Evolutionary conservation across 2,113 vertebrate genomes (phyloP).

Genomic region (Paraplagusia blochii): DNA sequence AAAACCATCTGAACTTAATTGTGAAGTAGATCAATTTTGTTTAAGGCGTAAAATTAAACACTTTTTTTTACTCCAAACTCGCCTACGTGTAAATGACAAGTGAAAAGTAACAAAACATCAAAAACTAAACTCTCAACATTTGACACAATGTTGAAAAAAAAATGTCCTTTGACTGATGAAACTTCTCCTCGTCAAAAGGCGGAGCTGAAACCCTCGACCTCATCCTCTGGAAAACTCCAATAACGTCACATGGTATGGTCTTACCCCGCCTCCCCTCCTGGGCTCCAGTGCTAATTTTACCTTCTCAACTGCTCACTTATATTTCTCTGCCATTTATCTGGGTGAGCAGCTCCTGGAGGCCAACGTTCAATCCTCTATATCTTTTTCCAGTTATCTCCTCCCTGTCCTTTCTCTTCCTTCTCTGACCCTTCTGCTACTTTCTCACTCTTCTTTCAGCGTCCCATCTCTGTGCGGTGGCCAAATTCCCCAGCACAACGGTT

Average conservation of each 20-base stretch:
- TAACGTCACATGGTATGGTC: neutral
- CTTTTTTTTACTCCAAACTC: too few species aligned
- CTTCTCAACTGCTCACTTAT: constrained; percentile 16
- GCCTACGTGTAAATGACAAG: too few species aligned
- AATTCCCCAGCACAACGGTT: constrained; percentile 57
- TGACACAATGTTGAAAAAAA: neutral
- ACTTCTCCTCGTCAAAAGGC: neutral
- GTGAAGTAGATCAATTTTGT: too few species aligned
- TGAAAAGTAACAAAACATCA: too few species aligned
- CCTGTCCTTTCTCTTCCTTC: constrained; percentile 40
- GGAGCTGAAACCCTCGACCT: neutral
- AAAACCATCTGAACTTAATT: too few species aligned
- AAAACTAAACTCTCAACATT: neutral
- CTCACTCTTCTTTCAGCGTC: constrained; percentile 57
- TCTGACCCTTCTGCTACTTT: constrained; percentile 45
- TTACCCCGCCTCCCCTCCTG: neutral
- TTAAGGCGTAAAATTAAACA: too few species aligned
- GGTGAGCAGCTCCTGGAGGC: constrained; percentile 5
- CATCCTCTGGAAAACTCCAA: neutral
- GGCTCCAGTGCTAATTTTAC: constrained; percentile 7
- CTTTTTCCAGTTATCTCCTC: constrained; percentile 48
- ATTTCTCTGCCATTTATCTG: constrained; percentile 18
- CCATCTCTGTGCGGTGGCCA: constrained; percentile 54
- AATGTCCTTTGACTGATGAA: neutral
- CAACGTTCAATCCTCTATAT: constrained; percentile 28